Evolutionary conservation across 1,140 invertebrate genomes (phyloP).

Genomic region (Lithobius niger): DNA sequence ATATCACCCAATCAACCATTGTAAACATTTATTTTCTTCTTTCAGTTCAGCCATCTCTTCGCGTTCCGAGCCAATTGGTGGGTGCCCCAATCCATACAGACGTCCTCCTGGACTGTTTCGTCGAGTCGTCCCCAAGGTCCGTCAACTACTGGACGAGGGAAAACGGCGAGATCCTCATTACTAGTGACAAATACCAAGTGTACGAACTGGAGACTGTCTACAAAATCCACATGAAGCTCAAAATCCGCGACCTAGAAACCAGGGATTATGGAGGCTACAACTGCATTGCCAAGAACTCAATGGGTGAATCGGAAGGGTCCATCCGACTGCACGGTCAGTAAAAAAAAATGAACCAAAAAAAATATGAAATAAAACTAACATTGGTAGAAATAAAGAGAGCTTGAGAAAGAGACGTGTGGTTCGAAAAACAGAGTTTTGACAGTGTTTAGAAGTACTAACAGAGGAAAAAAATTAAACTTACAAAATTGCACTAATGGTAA

Average conservation of each 20-base stretch:
- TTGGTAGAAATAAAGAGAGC: too few species aligned
- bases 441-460: too few species aligned
- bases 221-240: constrained; percentile 68
- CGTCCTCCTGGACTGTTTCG: constrained; percentile 73
- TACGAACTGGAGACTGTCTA: constrained; percentile 45
- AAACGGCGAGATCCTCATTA: constrained; percentile 64
- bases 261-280: constrained; percentile 73
- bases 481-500: too few species aligned
- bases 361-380: too few species aligned
- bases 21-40: constrained; percentile 18
- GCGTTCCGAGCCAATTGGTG: constrained; percentile 75
- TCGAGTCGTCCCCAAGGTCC: constrained; percentile 75
- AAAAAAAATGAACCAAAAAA: too few species aligned
- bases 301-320: constrained; percentile 75
- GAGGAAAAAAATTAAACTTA: too few species aligned
- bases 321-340: constrained; percentile 74
- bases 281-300: constrained; percentile 81
- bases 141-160: constrained; percentile 78
- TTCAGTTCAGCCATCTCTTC: constrained; percentile 72
- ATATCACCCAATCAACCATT: not conserved
- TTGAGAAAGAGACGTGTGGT: too few species aligned
- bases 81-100: constrained; percentile 72
- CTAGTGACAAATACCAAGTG: constrained; percentile 59
- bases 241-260: constrained; percentile 58
- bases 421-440: too few species aligned